Percentiles rank a stretch among this genome's conserved stretches.
Conservation (phyloP, 2,797 vertebrate genomes). For the Leptodactylus fallax region DNA sequence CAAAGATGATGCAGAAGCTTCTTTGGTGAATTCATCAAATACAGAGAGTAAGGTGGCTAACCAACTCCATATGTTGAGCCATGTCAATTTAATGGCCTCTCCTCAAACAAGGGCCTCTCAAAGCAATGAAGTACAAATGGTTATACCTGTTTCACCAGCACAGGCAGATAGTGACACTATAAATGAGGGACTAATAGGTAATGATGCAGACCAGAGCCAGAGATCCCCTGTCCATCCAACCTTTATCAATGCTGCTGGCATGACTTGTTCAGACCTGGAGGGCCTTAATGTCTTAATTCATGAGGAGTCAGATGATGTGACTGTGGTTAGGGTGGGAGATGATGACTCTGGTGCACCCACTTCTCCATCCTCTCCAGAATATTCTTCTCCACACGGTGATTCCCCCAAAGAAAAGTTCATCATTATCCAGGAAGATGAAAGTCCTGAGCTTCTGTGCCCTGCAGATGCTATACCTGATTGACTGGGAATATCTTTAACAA, state of each 20-base stretch:
- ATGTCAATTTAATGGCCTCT: conserved; percentile 87
- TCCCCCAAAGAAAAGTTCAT: conserved; percentile 76
- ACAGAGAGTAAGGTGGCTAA: conserved; percentile 64
- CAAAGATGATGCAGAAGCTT: conserved; percentile 63
- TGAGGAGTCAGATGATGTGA: conserved; percentile 89
- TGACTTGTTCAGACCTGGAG: conserved; percentile 89
- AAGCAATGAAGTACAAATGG: conserved; percentile 75
- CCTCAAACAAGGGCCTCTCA: conserved; percentile 72
- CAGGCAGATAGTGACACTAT: conserved; percentile 71
- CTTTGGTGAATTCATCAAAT: conserved; percentile 66
- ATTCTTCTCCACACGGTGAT: conserved; percentile 72
- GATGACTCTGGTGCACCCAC: conserved; percentile 67
- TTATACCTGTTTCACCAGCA: conserved; percentile 79
- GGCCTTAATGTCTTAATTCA: conserved; percentile 91
- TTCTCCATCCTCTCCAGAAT: conserved; percentile 67
- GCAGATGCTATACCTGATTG: conserved; percentile 79
- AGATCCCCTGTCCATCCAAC: conserved; percentile 78
- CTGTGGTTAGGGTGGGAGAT: conserved; percentile 76
- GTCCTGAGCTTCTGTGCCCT: conserved; percentile 75
- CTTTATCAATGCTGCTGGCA: conserved; percentile 82
- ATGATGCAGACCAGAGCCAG: conserved; percentile 69
- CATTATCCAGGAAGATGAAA: conserved; percentile 74
- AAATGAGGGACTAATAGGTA: conserved; percentile 81
- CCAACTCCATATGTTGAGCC: conserved; percentile 87
- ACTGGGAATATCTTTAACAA: neutral